Base-by-base conservation (phyloP, 1,140 invertebrate genomes). In the Zaprionus lachaisei region DNA sequence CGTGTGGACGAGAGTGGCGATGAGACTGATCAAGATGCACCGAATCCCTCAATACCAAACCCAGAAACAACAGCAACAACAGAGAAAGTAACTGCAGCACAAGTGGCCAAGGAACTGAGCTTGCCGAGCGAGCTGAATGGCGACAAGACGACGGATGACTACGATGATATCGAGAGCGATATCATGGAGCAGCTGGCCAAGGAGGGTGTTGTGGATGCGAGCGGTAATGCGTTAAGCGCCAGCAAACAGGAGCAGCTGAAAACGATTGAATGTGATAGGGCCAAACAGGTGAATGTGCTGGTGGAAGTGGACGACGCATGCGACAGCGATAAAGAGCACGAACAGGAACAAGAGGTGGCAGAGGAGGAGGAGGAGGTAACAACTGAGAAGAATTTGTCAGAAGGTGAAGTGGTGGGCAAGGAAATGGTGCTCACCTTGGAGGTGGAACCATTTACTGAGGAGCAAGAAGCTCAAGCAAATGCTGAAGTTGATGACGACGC, bases 161-260 rank as follows among this genome's bases (percentile, higher is more conserved):
- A 76, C 12, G 81, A 91, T 38, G 83, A 84, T 44, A 71, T 80
- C 4, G 91, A 85, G 11, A 77, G 80, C 22, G 90, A 91, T 44
- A 91, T 90, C 37, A 79, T 90, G 66, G 67, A 76, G 34, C 66
- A 91, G 62, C 58, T 90, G 63, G 74, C 77, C 58, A 86, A 80
- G 51, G 83, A 86, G 56, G 86, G 79, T 22, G 83, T 91, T 0
- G 61, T 91, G 5, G 85, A 91, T 31, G 79, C 85, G 31, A 78
- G 77, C 11, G 85, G 85, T 9, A 90, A 90, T 76, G 79, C 85
- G 14, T 17, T 91, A 2, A 91, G 72, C 63, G 79, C 63, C 65
- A 91, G 69, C 69, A 69, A 62, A 49, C 38, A 17, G 34, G 12
- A 24, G 11, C 54, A 74, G 17, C 41, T 66, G 41, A 17, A 37